Evolutionary conservation across 2,888 invertebrate genomes (phyloP), one percentile per base, ranked within the genome.

Genomic region (Argynnis bischoffii): DNA sequence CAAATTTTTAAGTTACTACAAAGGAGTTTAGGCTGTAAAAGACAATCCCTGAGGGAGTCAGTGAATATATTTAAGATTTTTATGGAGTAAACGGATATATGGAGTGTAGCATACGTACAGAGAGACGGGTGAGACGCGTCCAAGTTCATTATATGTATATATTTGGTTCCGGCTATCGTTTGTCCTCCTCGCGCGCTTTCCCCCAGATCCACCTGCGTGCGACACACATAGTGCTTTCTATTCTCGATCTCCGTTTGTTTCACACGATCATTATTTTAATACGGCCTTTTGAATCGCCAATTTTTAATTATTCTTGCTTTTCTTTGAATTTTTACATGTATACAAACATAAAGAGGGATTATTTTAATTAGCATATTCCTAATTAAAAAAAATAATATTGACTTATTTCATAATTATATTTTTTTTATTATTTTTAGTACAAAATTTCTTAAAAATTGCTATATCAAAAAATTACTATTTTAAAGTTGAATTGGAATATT

Each of bases 161-260:
- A 79, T 77, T 82, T 72, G 76, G 81, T 83, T 84, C 81, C 79
- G 84, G 80, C 78, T 80, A 73, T 81, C 78, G 75, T 78, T 78
- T 72, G 76, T 88, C 86, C 84, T 81, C 80, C 76, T 88, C 81
- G 72, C 79, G 76, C 81, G 75, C 77, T 76, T 79, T 79, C 83
- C 82, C 79, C 74, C 77, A 73, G 77, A 82, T 85, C 81, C 89
- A 90, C 90, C 90, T 90, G 91, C 71, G 79, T 80, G 82, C 88
- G 90, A 86, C 92, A 92, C 88, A 92, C 89, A 91, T 90, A 84
- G 80, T 90, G 90, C 92, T 92, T 92, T 92, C 92, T 92, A 92
- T 90, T 92, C 90, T 90, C 80, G 84, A 84, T 86, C 85, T 81
- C 77, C 76, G 79, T 79, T 18, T 75, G 79, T 81, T 76, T 80